Conservation (phyloP, 1,140 invertebrate species). For the Onthophagus taurus region DNA sequence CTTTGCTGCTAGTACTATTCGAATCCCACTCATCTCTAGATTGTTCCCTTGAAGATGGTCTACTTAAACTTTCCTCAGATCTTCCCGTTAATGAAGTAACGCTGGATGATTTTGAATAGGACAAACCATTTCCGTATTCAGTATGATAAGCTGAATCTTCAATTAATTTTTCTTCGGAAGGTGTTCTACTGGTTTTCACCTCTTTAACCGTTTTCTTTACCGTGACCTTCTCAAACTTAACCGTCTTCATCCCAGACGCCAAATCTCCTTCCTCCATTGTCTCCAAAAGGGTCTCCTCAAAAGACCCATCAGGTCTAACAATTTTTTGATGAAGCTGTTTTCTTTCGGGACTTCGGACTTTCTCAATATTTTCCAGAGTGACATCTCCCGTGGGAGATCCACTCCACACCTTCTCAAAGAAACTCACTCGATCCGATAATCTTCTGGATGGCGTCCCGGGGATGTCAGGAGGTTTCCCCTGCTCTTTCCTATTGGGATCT, state of each 20-base stretch:
- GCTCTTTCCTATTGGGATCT: constrained; percentile 9
- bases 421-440: constrained; percentile 59
- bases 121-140: constrained; percentile 42
- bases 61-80: constrained; percentile 46
- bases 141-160: constrained; percentile 51
- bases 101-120: constrained; percentile 41
- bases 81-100: constrained; percentile 35
- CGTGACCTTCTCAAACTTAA: constrained; percentile 58
- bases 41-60: constrained; percentile 27
- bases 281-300: constrained; percentile 48
- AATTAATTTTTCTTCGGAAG: constrained; percentile 43
- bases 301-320: constrained; percentile 27
- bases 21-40: constrained; percentile 27
- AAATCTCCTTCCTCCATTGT: constrained; percentile 54
- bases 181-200: constrained; percentile 38
- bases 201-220: constrained; percentile 13
- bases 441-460: constrained; percentile 34
- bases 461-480: constrained; percentile 29
- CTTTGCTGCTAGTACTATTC: constrained; percentile 28
- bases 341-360: neutral
- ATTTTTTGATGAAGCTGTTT: neutral
- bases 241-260: constrained; percentile 47
- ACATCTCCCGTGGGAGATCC: constrained; percentile 36
- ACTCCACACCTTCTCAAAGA: constrained; percentile 68
- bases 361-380: neutral